Evolutionary conservation across 2,888 invertebrate species (phyloP), one percentile per base, ranked within the genome.

Genomic region (Nezara viridula): DNA sequence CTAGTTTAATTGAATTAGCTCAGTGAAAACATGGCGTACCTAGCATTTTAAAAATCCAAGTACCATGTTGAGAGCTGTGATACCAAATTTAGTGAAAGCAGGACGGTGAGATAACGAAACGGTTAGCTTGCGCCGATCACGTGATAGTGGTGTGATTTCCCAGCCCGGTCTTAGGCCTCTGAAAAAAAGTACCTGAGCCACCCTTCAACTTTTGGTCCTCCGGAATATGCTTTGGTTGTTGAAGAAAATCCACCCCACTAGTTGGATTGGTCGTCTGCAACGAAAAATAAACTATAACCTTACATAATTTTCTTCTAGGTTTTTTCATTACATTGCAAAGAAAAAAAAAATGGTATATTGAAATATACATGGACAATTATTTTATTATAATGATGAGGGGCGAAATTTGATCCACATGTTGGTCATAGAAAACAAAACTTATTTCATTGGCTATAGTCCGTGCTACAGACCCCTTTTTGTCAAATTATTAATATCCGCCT

Each of bases 1-100:
- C 60, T 60, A 2, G n/a, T 27, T 60, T 27, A 12, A 27, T 14
- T 0, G 1, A 60, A 27, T 14, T 16, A 27, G 14, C 6, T 60
- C 14, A 14, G 27, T 27, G 9, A 60, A 16, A 16, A 14, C 60
- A 3, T 16, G 14, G 10, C 16, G 16, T 4, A 4, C 27, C 27
- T 14, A 3, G 27, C 16, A 3, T 27, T 60, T 60, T 4, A 60
- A 1, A 4, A 27, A 60, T 14, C 14, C 2, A 60, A 27, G 60
- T 60, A 60, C 27, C 60, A 77, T 77, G 77, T 21, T 77, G 77
- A 77, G 77, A 77, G 24, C 24, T 24, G 77, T 9, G 14, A 10
- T 77, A 77, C 44, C 21, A 40, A 77, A 77, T 77, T 77, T 40
- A 44, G 77, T 40, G 77, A 77, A 77, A 77, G 77, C 77, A 77